Conservation (phyloP, 2,797 vertebrate species). For the Yasuhikotakia modesta region DNA sequence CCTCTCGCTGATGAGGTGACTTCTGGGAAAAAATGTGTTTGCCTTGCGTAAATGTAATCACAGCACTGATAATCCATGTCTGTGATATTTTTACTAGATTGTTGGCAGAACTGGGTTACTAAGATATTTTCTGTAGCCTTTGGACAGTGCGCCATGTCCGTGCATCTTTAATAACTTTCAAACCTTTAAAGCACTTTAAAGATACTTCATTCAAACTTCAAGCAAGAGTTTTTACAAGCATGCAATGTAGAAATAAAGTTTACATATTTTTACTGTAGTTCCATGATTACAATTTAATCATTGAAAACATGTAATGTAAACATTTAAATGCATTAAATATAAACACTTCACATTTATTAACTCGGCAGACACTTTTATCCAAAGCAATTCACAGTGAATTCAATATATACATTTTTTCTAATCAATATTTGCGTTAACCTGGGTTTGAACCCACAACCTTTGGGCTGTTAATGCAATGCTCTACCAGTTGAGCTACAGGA, state of each 20-base stretch:
- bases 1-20: constrained; percentile 39
- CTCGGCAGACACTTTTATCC: no score
- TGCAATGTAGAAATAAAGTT: neutral
- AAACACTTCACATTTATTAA: no score
- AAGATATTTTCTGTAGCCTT: constrained; percentile 1
- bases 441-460: no score
- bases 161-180: constrained; percentile 6
- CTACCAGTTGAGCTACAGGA: no score
- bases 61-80: constrained; percentile 6
- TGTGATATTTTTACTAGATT: neutral
- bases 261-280: neutral
- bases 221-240: neutral
- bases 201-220: neutral
- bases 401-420: no score
- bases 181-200: neutral
- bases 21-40: constrained; percentile 31
- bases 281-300: neutral
- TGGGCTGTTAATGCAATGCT: no score
- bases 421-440: no score
- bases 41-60: constrained; percentile 15
- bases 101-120: neutral
- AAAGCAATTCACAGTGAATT: no score
- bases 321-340: no score
- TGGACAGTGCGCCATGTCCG: neutral
- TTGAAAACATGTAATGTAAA: no score